phyloP scores from a whole-genome alignment of 2,797 vertebrate genomes.

The Thripadectes ignobilis region DNA sequence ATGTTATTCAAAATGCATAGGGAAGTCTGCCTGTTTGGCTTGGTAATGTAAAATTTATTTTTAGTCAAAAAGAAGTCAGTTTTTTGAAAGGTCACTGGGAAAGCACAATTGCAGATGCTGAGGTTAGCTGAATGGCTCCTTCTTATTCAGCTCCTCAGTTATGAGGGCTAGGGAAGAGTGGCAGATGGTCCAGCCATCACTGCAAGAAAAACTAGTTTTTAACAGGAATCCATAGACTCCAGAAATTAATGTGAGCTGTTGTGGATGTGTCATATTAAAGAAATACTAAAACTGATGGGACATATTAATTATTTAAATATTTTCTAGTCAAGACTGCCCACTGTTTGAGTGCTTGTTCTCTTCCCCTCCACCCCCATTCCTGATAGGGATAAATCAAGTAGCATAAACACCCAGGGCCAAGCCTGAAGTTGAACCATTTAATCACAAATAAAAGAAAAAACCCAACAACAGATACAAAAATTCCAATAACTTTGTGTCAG shows the following conservation, averaged over 20 bases:
- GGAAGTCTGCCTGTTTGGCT: background rate
- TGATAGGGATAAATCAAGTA: background rate
- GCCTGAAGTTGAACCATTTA: background rate
- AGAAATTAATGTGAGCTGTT: background rate
- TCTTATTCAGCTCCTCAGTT: background rate
- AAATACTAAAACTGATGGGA: background rate
- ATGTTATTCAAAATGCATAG: background rate
- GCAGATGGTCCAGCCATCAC: background rate
- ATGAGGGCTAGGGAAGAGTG: background rate
- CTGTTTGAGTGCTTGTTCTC: background rate
- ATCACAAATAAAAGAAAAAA: background rate
- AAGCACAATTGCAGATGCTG: conserved; percentile 1
- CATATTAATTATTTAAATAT: background rate
- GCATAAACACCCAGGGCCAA: background rate
- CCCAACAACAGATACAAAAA: background rate
- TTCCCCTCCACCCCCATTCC: background rate
- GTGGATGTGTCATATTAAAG: background rate
- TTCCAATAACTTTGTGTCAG: background rate
- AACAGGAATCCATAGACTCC: background rate
- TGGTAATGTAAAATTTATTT: background rate
- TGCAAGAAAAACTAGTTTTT: background rate
- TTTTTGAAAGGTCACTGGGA: conserved; percentile 4
- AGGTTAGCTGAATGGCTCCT: background rate
- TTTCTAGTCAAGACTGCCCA: background rate
- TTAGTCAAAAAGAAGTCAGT: background rate